Evolutionary conservation across 2,113 vertebrate species (phyloP), one percentile per base, ranked within the genome.

Genomic region (Eidolon helvum): DNA sequence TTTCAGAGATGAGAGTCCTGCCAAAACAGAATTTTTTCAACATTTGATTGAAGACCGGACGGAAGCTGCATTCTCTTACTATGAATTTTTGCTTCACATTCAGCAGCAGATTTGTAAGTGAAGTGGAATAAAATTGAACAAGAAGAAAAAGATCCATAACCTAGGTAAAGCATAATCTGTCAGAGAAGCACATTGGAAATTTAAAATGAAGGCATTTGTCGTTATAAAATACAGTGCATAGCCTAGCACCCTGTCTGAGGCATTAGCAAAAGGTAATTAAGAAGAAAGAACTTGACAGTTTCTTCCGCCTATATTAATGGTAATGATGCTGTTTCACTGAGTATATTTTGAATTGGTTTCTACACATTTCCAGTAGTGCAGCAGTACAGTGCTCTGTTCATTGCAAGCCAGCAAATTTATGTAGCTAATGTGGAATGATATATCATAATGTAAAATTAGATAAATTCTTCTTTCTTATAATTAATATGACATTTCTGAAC

Each of bases 91-190:
- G 98, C 99, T 99, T 98, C 99, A 99, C 95, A 95, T 99, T 97
- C 99, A 99, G 98, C 99, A 99, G 97, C 99, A 99, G 96, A 98
- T 99, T 98, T 99, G 99, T 98, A 99, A 99, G 97, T 99, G 98
- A 99, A 98, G 97, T 96, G 65, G 90, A 95, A 97, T 72, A 48
- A 63, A 50, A 24, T 28, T 19, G 55, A 90, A n/a, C 87, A 77
- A 83, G 63, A 24, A 89, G 93, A 95, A 78, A 84, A 78, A 88
- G 45, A 57, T 79, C 79, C 74, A 21, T 87, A 59, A 90, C 84
- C 96, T 75, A 77, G 90, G 45, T 72, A 85, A 97, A 97, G 80
- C 74, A 0, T 69, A 22, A 61, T 72, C 97, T 79, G n/a, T 97
- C 96, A 59, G 77, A 97, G 82, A 97, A 98, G 96, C 72, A 30